Base-by-base conservation (phyloP, 2,113 vertebrate species). In the Syrmaticus mikado region DNA sequence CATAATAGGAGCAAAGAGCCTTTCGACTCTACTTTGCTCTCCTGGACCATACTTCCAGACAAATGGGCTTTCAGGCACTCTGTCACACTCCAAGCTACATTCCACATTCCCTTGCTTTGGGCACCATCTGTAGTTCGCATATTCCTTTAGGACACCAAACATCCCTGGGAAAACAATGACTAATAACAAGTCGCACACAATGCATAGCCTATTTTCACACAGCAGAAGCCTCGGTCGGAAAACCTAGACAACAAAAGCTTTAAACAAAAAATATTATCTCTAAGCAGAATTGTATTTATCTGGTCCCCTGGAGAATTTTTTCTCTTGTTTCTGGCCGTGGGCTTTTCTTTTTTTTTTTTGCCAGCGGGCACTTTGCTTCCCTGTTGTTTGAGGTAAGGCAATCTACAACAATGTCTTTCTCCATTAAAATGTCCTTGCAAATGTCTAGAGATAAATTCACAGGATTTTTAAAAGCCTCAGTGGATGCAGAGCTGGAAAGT, bases 401-500 rank as follows among this genome's bases (percentile, higher is more conserved):
- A 91, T 82, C 76, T 91, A 94, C 83, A 94, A 78, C 40, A 40
- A 88, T 84, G 87, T 91, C 41, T 77, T 86, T 70, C 60, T 61
- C 85, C 79, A 92, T 97, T 96, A 95, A 96, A 91, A 88, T 25
- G 68, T 92, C 82, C 79, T 76, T 79, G 65, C 52, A 90, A 96
- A 94, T 41, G 61, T 81, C 79, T 91, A 40, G 48, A 90, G 68
- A 94, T 91, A 94, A 94, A 96, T 93, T 90, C 48, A 90, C 61
- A 86, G 76, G 43, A 34, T 74, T 90, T 95, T 96, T 82, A 73
- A 96, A 90, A 68, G 79, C 48, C 85, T 88, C 48, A 2, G 65
- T 78, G 82, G 73, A 84, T 70, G 43, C 48, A 58, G 61, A 86
- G 70, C 25, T 88, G 73, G 85, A 88, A 77, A 90, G 75, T 10